These are phyloP conservation scores for Brachyistius frenatus DNA, from an alignment of 2,113 vertebrate species.

Conservation along the genomic window DNA sequence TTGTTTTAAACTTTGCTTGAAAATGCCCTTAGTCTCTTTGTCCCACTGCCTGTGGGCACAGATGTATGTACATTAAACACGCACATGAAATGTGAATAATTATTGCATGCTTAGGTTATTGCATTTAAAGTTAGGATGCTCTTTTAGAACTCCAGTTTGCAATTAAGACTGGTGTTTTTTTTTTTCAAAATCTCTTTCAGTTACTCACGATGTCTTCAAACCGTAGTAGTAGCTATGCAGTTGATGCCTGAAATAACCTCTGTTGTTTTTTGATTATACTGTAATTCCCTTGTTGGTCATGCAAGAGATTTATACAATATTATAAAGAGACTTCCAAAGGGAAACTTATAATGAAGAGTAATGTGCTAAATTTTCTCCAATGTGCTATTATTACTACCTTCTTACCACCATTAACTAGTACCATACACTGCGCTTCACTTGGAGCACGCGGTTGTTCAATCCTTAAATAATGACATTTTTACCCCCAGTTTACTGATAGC, in stretches of 20 bases:
- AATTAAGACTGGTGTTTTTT: neutral
- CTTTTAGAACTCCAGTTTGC: too few species aligned
- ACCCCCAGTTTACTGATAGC: conserved; percentile 25
- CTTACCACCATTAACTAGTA: conserved; percentile 13
- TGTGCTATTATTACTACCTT: conserved; percentile 12
- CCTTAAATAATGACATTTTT: conserved; percentile 23
- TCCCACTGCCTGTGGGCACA: neutral
- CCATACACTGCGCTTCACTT: neutral
- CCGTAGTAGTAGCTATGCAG: neutral
- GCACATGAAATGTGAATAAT: neutral
- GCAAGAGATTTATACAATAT: conserved; percentile 22
- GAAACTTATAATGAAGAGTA: conserved; percentile 23
- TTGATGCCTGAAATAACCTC: conserved; percentile 17
- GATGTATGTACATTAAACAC: neutral
- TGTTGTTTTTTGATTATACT: conserved; percentile 15
- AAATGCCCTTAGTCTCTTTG: too few species aligned
- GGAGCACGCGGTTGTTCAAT: neutral
- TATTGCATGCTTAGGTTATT: neutral
- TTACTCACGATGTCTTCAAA: neutral
- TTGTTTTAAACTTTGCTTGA: too few species aligned
- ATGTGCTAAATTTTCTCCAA: neutral
- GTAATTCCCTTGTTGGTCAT: neutral
- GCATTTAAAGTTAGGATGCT: neutral
- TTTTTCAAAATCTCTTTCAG: neutral
- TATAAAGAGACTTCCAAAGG: conserved; percentile 11